Base-by-base conservation (phyloP, 2,797 vertebrate species). In the Falco columbarius region DNA sequence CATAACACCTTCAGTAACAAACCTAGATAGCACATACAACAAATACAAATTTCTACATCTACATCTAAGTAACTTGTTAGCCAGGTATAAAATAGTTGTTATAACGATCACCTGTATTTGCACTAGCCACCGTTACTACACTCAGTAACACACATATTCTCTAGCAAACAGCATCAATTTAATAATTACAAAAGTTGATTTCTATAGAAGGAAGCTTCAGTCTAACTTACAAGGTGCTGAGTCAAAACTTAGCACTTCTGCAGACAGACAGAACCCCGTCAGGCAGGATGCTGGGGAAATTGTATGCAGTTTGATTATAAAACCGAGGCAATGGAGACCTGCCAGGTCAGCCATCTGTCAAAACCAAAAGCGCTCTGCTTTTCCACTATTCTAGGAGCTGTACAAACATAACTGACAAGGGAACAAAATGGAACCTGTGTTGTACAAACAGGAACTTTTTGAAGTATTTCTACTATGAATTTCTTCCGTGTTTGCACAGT, bases 401-500 rank as follows among this genome's bases (percentile, higher is more conserved):
- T 95, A 96, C 90, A 97, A 98, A 98, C 95, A 98, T 67, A 92
- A 82, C 74, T 62, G 71, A 97, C 90, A 95, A 96, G 95, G 75
- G 91, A 97, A 96, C 91, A 96, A 96, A 97, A 97, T 97, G 92
- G 97, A 98, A 97, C 95, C 90, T 81, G 84, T 36, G 49, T 68
- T 97, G 92, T 86, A 93, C 95, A 98, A 98, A 98, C 96, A 98
- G 94, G 96, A 98, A 97, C 95, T 97, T 98, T 97, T 91, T 94
- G 79, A 98, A 98, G 93, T 97, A 97, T 96, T 98, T 97, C 93
- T 97, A 96, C 97, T 97, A 89, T 97, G 92, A 97, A 97, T 97
- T 98, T 98, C 96, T 98, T 98, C 96, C 90, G 59, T 97, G 95
- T 98, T 97, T 98, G 94, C 92, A 97, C 94, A 97, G 95, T 97